Evolutionary conservation across 2,113 vertebrate species (phyloP).

Genomic region (Solea solea): DNA sequence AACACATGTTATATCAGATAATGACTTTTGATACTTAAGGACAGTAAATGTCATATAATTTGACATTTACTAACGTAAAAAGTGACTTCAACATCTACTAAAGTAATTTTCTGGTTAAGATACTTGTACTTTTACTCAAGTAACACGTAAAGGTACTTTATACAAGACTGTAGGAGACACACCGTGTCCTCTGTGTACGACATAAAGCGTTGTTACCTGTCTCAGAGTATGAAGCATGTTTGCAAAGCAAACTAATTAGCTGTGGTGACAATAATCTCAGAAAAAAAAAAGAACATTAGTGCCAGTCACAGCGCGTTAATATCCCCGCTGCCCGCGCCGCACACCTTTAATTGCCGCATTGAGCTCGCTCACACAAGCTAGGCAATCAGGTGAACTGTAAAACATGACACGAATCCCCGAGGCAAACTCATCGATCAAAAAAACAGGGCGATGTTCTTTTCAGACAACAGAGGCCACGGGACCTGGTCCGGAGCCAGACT

Average conservation of each 20-base stretch:
- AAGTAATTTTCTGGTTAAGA: no score
- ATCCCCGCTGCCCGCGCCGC: constrained; percentile 30
- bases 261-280: constrained; percentile 16
- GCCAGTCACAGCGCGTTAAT: constrained; percentile 46
- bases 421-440: constrained; percentile 43
- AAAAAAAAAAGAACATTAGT: constrained; percentile 29
- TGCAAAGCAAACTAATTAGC: constrained; percentile 32
- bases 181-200: no score
- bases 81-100: no score
- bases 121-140: no score
- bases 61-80: no score
- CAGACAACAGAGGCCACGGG: constrained; percentile 34
- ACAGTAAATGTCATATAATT: no score
- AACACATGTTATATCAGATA: no score
- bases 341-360: constrained; percentile 2
- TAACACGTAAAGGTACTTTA: no score
- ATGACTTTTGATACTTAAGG: no score
- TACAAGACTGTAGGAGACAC: no score
- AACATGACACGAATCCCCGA: constrained; percentile 11
- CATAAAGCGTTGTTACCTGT: background rate
- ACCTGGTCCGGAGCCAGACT: constrained; percentile 37
- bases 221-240: constrained; percentile 1
- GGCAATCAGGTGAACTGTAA: constrained; percentile 40
- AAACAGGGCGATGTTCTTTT: constrained; percentile 12
- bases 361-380: constrained; percentile 26